Evolutionary conservation across 2,113 vertebrate genomes (phyloP), one percentile per base, ranked within the genome.

Genomic region (Bufo bufo): DNA sequence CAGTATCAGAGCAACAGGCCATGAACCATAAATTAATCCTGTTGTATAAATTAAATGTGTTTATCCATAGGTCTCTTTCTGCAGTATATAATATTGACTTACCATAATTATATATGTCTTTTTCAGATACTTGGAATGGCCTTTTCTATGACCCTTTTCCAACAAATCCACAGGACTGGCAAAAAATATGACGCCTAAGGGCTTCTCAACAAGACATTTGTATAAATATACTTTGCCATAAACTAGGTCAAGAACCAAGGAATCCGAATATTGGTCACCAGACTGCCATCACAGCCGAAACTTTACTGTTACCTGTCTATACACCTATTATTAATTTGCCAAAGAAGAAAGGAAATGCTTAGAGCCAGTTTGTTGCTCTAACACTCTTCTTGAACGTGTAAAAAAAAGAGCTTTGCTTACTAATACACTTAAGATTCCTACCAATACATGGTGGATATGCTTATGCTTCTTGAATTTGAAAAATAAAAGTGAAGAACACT

Each of bases 81-180:
- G 61, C 12, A 3, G 59, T 14, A 52, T 69, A 83, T 20, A 52
- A 83, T 52, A 23, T 54, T 84, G 20, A 65, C n/a, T 77, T 50
- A 19, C 66, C 33, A 16, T 6, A 7, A 16, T 54, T 78, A 47
- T 86, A 49, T 2, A 4, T 9, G 17, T 47, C 43, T n/a, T 90
- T 49, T 90, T 84, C 95, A 99, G 98, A 97, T 99, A 88, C 96
- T 99, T 91, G 98, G 97, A 89, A 99, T 99, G 98, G 98, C 97
- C 58, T 99, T 99, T 94, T 99, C 98, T 93, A 98, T 99, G 97
- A 99, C 96, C 8, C 96, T 99, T 72, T 99, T 99, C 94, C 98
- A 99, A 92, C 98, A 99, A 92, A 98, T 99, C 95, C 98, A 97
- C 94, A 96, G 97, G 95, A 98, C 97, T 75, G 98, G 97, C 89